phyloP scores from a whole-genome alignment of 2,888 invertebrate genomes.

The Tupiocoris notatus region DNA sequence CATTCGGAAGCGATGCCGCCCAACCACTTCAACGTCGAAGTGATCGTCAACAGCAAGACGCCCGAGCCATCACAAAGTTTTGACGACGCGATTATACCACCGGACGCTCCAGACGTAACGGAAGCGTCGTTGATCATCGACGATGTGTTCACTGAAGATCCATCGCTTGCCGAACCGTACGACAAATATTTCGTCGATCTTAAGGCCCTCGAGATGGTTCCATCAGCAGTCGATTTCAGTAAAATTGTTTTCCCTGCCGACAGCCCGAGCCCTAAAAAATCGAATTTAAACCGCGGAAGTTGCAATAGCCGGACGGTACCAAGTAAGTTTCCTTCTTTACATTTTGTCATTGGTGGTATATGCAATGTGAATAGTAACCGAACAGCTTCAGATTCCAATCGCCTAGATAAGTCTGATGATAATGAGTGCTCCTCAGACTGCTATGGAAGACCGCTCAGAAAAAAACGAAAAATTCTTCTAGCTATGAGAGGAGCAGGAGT shows the following conservation, averaged over 20 bases:
- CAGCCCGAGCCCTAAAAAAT: constrained; percentile 41
- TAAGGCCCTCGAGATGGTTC: constrained; percentile 44
- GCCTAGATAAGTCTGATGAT: constrained; percentile 45
- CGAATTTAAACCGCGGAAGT: constrained; percentile 17
- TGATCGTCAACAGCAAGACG: constrained; percentile 45
- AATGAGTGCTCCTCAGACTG: constrained; percentile 43
- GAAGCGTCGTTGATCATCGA: constrained; percentile 21
- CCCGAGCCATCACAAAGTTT: constrained; percentile 40
- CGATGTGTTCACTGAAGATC: constrained; percentile 45
- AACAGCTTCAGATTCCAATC: constrained; percentile 33
- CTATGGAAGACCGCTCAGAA: constrained; percentile 49
- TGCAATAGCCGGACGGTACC: constrained; percentile 28
- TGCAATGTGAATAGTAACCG: constrained; percentile 41
- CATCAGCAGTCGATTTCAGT: constrained; percentile 44
- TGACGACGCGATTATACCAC: constrained; percentile 5
- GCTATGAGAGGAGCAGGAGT: constrained; percentile 47
- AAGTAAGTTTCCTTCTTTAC: constrained; percentile 45
- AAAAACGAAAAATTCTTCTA: constrained; percentile 50
- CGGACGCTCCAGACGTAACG: constrained; percentile 15
- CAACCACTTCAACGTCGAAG: constrained; percentile 46
- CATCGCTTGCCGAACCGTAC: constrained; percentile 43
- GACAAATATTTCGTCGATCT: constrained; percentile 46
- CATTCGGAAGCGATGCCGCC: constrained; percentile 34
- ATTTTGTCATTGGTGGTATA: constrained; percentile 47
- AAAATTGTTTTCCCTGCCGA: constrained; percentile 44